phyloP scores from a whole-genome alignment of 2,888 invertebrate genomes.

The Scrobipalpa atriplicella region DNA sequence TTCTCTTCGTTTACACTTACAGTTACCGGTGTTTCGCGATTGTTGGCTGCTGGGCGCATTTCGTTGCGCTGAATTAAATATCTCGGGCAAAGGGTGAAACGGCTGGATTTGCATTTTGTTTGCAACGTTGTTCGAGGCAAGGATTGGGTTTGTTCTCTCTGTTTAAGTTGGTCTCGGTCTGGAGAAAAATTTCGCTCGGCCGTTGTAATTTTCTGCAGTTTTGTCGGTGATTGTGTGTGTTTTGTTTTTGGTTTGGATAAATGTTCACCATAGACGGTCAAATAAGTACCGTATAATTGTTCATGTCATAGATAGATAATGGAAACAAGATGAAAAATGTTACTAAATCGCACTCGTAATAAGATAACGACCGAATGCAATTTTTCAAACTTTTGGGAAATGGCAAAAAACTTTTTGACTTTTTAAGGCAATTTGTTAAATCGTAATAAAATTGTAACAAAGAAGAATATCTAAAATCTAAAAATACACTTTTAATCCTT shows the following conservation, averaged over 20 bases:
- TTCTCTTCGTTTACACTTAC: conserved; percentile 81
- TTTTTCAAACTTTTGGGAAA: too few species aligned
- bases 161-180: conserved; percentile 50
- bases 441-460: too few species aligned
- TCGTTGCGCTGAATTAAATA: conserved; percentile 75
- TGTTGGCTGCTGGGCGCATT: conserved; percentile 68
- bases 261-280: too few species aligned
- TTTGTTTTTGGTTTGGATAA: background rate
- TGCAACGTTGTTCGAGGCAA: conserved; percentile 62
- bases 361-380: too few species aligned
- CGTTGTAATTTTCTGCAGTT: conserved; percentile 35
- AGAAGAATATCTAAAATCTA: too few species aligned
- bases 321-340: too few species aligned
- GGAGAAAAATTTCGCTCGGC: conserved; percentile 19
- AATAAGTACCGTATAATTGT: too few species aligned
- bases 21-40: conserved; percentile 75
- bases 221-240: conserved; percentile 36
- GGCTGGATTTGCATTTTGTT: conserved; percentile 79
- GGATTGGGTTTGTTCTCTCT: conserved; percentile 60
- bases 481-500: too few species aligned
- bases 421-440: too few species aligned
- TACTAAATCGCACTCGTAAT: too few species aligned
- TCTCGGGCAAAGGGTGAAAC: conserved; percentile 74
- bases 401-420: too few species aligned
- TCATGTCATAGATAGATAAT: too few species aligned